These are phyloP conservation scores for Pygoscelis adeliae DNA, from an alignment of 2,113 vertebrate genomes.

Conservation along the genomic window DNA sequence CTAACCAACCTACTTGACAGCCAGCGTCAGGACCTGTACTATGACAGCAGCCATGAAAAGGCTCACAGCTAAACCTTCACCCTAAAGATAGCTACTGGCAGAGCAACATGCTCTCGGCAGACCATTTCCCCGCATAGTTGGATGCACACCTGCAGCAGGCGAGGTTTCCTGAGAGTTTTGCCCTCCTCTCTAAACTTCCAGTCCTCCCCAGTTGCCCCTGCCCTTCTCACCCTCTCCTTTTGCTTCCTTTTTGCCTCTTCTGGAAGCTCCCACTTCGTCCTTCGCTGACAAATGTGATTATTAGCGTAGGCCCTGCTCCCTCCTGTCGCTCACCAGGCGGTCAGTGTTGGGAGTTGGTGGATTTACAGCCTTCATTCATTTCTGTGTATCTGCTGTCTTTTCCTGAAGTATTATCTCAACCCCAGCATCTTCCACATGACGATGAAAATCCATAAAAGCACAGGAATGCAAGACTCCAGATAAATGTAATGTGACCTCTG, in stretches of 20 bases:
- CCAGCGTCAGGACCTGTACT: background rate
- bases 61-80: background rate
- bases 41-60: fast-evolving
- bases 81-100: background rate
- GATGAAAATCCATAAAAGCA: background rate
- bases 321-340: background rate
- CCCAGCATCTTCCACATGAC: background rate
- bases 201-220: background rate
- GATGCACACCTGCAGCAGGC: background rate
- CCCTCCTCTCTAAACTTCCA: background rate
- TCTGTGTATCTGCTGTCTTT: background rate
- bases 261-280: background rate
- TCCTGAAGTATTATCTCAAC: background rate
- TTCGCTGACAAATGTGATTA: background rate
- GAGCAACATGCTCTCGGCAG: fast-evolving
- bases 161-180: background rate
- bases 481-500: background rate
- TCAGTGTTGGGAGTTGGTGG: background rate
- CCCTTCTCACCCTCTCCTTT: background rate
- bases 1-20: background rate
- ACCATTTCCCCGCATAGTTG: background rate
- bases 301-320: background rate
- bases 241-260: background rate
- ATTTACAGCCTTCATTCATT: background rate
- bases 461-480: background rate